phyloP scores from a whole-genome alignment of 2,113 vertebrate species.

The Ptyas mucosa region DNA sequence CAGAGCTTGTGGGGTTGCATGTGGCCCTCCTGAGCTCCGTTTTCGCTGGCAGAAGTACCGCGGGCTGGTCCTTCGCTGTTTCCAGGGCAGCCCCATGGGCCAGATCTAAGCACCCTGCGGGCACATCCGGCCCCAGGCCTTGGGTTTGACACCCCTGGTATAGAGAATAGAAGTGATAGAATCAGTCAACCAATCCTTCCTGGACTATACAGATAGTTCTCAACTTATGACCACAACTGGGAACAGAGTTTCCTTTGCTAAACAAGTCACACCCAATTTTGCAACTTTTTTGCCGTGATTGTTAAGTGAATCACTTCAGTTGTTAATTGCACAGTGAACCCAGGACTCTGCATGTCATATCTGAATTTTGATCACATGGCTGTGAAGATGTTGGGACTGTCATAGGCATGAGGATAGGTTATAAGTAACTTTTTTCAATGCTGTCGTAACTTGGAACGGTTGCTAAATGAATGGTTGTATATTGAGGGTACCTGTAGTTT shows the following conservation, averaged over 20 bases:
- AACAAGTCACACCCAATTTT: too few relatives aligned
- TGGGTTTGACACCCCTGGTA: too few relatives aligned
- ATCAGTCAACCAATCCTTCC: not conserved
- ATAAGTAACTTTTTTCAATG: not conserved
- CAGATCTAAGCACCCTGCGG: too few relatives aligned
- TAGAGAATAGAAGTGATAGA: not conserved
- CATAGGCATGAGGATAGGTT: not conserved
- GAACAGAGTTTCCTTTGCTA: not conserved
- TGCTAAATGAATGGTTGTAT: not conserved
- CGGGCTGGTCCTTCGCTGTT: too few relatives aligned
- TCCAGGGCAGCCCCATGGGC: too few relatives aligned
- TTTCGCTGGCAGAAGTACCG: too few relatives aligned
- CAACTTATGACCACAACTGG: not conserved
- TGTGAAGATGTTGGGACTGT: not conserved
- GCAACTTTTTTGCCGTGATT: not conserved
- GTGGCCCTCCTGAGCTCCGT: too few relatives aligned
- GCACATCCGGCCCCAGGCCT: too few relatives aligned
- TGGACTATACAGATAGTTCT: not conserved
- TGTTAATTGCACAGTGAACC: not conserved
- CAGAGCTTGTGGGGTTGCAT: too few relatives aligned
- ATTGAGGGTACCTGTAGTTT: not conserved
- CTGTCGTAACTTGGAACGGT: not conserved
- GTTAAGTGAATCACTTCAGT: not conserved
- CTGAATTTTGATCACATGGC: not conserved
- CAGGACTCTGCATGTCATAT: too few relatives aligned